Conservation (phyloP, 2,888 invertebrate species). For the Spodoptera picta region DNA sequence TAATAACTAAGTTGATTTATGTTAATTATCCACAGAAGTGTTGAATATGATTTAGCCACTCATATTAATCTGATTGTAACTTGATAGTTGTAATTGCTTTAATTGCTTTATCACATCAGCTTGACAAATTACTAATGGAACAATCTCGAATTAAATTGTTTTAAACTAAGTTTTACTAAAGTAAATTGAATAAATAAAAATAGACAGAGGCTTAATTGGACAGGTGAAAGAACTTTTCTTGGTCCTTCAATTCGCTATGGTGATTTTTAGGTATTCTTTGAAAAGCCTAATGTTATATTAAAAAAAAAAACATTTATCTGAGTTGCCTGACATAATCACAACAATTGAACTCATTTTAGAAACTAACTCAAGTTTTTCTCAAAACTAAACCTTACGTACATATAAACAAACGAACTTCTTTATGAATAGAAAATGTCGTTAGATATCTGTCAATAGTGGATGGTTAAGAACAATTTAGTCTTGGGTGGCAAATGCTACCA, state of each 20-base stretch:
- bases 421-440: slow-evolving; percentile 2
- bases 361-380: not conserved
- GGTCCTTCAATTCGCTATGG: too few relatives aligned
- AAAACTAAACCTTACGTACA: not conserved
- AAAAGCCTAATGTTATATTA: too few relatives aligned
- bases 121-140: slow-evolving; percentile 19
- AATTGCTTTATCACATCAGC: slow-evolving; percentile 35
- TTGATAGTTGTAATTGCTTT: slow-evolving; percentile 41
- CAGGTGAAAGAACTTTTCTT: too few relatives aligned
- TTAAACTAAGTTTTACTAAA: not conserved
- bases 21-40: slow-evolving; percentile 16
- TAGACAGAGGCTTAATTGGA: too few relatives aligned
- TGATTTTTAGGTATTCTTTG: too few relatives aligned
- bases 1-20: slow-evolving; percentile 21
- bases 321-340: too few relatives aligned
- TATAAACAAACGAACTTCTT: not conserved
- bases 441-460: slow-evolving; percentile 17
- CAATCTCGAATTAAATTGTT: slow-evolving; percentile 13
- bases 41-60: slow-evolving; percentile 26
- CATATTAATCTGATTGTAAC: slow-evolving; percentile 41
- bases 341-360: not conserved
- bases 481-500: slow-evolving; percentile 63
- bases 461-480: slow-evolving; percentile 29
- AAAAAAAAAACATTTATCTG: not conserved
- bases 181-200: not conserved